A percentile compares a stretch with the other conserved stretches of the same genome.
phyloP scores from a whole-genome alignment of 1,140 invertebrate species.

The Cotesia glomerata region DNA sequence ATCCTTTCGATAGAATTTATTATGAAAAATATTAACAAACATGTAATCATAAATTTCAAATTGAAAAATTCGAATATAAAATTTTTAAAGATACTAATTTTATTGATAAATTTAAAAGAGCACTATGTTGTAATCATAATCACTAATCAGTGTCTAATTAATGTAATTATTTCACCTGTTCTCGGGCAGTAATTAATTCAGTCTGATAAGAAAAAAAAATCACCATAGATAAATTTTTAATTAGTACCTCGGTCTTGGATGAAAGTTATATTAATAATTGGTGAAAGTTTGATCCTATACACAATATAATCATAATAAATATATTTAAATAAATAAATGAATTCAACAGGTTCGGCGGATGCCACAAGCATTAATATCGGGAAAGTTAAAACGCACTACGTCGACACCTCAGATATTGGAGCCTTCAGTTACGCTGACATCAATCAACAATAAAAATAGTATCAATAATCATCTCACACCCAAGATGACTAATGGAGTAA shows the following conservation, averaged over 20 bases:
- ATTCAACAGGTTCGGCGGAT: constrained; percentile 55
- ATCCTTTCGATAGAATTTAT: too few relatives aligned
- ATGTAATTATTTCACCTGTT: too few relatives aligned
- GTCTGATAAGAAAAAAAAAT: not conserved
- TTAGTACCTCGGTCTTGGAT: not conserved
- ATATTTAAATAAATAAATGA: constrained; percentile 44
- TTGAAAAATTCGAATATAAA: too few relatives aligned
- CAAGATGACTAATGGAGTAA: constrained; percentile 54
- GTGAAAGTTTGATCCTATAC: not conserved
- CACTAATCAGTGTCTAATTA: too few relatives aligned
- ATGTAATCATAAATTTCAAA: too few relatives aligned
- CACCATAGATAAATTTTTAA: constrained; percentile 23
- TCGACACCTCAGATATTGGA: constrained; percentile 67
- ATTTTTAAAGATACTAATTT: too few relatives aligned
- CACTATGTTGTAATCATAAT: too few relatives aligned
- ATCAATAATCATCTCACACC: constrained; percentile 39
- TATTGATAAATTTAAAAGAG: too few relatives aligned
- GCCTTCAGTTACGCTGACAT: constrained; percentile 48
- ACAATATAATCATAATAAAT: constrained; percentile 53
- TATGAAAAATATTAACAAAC: too few relatives aligned
- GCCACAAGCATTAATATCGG: constrained; percentile 58
- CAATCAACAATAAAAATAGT: constrained; percentile 33
- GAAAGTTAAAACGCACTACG: constrained; percentile 66
- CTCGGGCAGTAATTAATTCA: too few relatives aligned
- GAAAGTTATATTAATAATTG: not conserved